phyloP scores from a whole-genome alignment of 2,888 invertebrate genomes.

The Trimorus sp. region DNA sequence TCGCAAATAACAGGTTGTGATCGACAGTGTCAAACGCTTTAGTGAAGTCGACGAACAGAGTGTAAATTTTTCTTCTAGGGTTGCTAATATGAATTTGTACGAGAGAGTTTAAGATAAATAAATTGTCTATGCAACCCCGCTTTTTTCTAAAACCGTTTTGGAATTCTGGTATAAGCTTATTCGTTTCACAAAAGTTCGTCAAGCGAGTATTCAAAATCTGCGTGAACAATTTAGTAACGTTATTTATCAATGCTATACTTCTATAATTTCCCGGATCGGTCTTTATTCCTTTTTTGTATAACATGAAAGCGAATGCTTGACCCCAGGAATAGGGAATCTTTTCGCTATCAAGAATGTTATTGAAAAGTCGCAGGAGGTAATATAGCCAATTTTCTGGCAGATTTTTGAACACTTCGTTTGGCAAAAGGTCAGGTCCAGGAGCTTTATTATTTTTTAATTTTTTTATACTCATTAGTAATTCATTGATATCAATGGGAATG shows the following conservation, averaged over 20 bases:
- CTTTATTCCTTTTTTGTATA: conserved; percentile 22
- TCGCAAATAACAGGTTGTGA: background rate
- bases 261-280: conserved; percentile 5
- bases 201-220: background rate
- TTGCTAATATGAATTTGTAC: background rate
- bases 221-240: background rate
- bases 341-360: background rate
- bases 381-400: conserved; percentile 15
- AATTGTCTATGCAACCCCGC: background rate
- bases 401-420: conserved; percentile 18
- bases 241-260: conserved; percentile 13
- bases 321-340: conserved; percentile 12
- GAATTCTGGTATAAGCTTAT: background rate
- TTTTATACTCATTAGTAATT: background rate
- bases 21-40: background rate
- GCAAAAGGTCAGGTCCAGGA: background rate
- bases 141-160: background rate
- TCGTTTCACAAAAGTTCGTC: background rate
- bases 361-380: background rate
- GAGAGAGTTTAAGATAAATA: background rate
- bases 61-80: background rate
- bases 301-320: conserved; percentile 9
- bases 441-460: background rate
- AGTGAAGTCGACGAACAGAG: background rate
- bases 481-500: too few relatives aligned